Conservation (phyloP, 1,140 invertebrate species). For the Diabrotica undecimpunctata region DNA sequence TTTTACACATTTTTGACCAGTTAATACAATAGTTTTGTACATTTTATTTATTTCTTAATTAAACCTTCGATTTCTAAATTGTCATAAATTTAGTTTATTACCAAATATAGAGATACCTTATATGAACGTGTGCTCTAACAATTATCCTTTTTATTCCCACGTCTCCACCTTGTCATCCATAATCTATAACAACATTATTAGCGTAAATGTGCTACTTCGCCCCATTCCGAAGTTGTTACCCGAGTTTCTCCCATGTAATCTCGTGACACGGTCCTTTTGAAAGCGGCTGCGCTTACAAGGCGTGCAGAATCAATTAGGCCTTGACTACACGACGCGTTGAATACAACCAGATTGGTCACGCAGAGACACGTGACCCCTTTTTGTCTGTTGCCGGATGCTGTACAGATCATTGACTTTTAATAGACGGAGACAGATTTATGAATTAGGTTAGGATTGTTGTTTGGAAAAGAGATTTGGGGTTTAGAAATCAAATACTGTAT, state of each 20-base stretch:
- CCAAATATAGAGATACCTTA: background rate
- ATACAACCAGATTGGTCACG: slow-evolving; percentile 35
- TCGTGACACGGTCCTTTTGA: slow-evolving; percentile 35
- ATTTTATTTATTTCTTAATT: background rate
- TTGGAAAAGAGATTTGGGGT: background rate
- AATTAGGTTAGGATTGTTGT: slow-evolving; percentile 13
- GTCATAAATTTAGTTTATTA: background rate
- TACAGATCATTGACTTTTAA: slow-evolving; percentile 32
- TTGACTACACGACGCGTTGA: slow-evolving; percentile 28
- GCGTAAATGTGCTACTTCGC: background rate
- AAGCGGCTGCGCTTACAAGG: slow-evolving; percentile 40
- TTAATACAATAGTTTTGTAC: background rate
- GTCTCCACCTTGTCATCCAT: background rate
- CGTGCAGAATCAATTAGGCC: slow-evolving; percentile 37
- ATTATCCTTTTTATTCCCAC: slow-evolving; percentile 5
- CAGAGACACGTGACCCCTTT: slow-evolving; percentile 36
- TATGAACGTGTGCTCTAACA: background rate
- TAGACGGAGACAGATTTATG: slow-evolving; percentile 11
- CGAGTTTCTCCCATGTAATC: slow-evolving; percentile 40
- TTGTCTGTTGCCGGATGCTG: slow-evolving; percentile 27
- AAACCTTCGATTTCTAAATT: background rate
- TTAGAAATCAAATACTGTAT: too few species aligned
- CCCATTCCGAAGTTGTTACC: slow-evolving; percentile 7
- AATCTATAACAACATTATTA: slow-evolving; percentile 11
- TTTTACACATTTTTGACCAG: background rate